Percentiles rank a stretch among this genome's conserved stretches.
phyloP scores from a whole-genome alignment of 2,113 vertebrate species.

The Lamprotornis superbus region DNA sequence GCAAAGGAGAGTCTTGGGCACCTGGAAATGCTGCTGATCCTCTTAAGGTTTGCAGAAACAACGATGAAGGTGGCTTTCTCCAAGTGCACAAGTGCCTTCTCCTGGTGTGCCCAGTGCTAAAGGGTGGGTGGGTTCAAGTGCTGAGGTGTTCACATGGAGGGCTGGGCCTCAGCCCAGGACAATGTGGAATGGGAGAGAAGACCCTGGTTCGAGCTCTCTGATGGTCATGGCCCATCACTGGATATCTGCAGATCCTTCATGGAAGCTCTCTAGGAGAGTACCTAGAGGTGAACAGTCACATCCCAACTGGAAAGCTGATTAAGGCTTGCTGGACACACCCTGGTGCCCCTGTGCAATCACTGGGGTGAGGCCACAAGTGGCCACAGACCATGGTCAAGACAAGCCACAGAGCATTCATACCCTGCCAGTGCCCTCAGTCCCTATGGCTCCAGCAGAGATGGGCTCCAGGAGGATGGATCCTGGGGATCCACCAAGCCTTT shows the following conservation, averaged over 20 bases:
- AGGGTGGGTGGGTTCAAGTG: background rate
- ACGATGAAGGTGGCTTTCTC: background rate
- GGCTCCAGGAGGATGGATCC: background rate
- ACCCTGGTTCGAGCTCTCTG: accelerated
- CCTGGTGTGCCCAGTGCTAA: background rate
- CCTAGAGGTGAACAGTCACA: background rate
- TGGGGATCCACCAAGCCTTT: background rate
- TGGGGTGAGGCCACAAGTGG: background rate
- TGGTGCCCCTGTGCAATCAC: background rate
- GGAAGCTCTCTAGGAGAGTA: background rate
- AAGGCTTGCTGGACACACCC: background rate
- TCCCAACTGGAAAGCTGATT: background rate
- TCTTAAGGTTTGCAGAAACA: accelerated
- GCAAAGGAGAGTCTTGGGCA: background rate
- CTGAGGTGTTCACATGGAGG: accelerated
- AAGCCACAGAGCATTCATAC: accelerated
- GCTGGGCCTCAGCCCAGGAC: background rate
- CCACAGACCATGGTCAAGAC: accelerated
- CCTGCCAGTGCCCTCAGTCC: background rate
- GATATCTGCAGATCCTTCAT: background rate
- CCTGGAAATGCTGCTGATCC: background rate
- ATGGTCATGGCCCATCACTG: background rate
- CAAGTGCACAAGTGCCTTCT: background rate
- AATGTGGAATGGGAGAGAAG: background rate
- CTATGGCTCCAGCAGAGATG: background rate